Evolutionary conservation across 2,797 vertebrate genomes (phyloP), one percentile per base, ranked within the genome.

Genomic region (Catostomus latipinnis): DNA sequence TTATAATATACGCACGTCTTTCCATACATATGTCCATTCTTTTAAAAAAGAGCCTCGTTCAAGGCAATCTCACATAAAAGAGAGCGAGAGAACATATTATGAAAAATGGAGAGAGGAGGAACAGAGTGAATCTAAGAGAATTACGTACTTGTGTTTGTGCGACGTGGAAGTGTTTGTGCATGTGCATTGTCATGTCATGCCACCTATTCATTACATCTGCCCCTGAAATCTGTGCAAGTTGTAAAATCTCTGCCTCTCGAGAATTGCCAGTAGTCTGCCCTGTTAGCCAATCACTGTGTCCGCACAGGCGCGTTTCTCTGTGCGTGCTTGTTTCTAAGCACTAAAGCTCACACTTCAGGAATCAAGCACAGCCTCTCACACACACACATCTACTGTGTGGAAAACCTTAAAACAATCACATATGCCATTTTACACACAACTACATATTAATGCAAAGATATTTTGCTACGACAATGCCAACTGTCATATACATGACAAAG

Each of bases 11-110:
- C 34, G 0, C 88, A 85, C 71, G 81, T 72, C 66, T 83, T 87
- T 81, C 88, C 86, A 88, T 85, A 71, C 80, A 76, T 78, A 69
- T 84, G 85, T 84, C 74, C 78, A 53, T 18, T 70, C 12, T 52
- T 53, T 56, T 34, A n/a, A 53, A 10, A 45, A 10, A 45, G 11
- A 69, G 18, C 5, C 18, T n/a, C 5, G 14, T 46, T 1, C 43
- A 53, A 43, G 13, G 18, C 18, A 74, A 34, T n/a, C 8, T 16
- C 6, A 7, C 22, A 71, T 22, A 5, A 46, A 46, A 13, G 56
- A 10, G n/a, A 5, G 18, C 5, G 72, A 63, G 58, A 6, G 9
- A 43, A 52, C 0, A 14, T 8, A 14, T 62, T 34, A 63, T 74
- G 18, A 54, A 65, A 53, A 13, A 46, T 58, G 34, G 52, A 70